Conservation (phyloP, 2,888 invertebrate species). For the Nomada fabriciana region DNA sequence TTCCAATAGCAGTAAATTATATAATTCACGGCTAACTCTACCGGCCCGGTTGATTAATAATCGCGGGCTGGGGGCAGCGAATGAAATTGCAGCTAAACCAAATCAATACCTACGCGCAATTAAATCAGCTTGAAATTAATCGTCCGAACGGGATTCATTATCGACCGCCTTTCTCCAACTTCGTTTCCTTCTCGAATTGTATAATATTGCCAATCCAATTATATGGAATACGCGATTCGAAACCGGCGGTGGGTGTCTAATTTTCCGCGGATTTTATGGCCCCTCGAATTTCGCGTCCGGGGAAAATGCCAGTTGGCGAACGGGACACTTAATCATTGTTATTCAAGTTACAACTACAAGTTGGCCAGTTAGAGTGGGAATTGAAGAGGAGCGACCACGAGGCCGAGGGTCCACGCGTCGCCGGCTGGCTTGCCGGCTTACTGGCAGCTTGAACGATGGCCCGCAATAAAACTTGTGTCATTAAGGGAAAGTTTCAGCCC, state of each 20-base stretch:
- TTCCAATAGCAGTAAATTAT: constrained; percentile 25
- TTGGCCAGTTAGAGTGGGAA: constrained; percentile 32
- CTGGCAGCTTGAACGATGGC: constrained; percentile 71
- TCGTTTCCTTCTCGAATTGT: neutral
- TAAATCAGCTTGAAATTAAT: constrained; percentile 33
- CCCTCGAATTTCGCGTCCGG: neutral
- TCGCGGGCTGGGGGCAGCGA: constrained; percentile 7
- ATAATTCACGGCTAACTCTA: constrained; percentile 16
- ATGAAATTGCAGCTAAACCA: constrained; percentile 26
- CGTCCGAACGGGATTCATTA: neutral
- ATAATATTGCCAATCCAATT: too few species aligned
- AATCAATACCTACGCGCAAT: constrained; percentile 24
- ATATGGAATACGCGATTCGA: too few species aligned
- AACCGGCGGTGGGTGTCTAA: neutral
- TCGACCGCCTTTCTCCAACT: neutral
- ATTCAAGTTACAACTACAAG: constrained; percentile 42
- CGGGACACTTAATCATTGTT: constrained; percentile 39
- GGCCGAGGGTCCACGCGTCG: constrained; percentile 5
- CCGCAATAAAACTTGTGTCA: constrained; percentile 74
- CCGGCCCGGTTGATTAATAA: constrained; percentile 1
- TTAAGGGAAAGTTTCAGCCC: constrained; percentile 71
- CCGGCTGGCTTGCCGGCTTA: constrained; percentile 40
- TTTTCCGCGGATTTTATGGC: constrained; percentile 8
- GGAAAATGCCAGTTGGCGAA: neutral
- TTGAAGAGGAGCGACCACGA: constrained; percentile 35